Conservation (phyloP, 2,113 vertebrate species). For the Tenrec ecaudatus region DNA sequence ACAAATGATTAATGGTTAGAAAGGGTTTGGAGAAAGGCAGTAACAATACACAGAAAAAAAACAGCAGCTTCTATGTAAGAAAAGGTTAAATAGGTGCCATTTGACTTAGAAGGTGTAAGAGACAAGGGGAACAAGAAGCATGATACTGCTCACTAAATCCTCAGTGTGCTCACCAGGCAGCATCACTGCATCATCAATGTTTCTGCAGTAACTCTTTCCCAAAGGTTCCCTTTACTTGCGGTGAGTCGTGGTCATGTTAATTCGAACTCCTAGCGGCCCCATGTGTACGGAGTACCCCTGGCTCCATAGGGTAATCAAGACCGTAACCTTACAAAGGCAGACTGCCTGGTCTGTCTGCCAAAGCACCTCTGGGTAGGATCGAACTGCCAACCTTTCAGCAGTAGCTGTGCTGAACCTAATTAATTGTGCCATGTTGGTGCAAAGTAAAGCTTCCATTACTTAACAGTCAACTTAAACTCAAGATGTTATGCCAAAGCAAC, state of each 20-base stretch:
- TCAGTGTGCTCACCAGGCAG: background rate
- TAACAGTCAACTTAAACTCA: slow-evolving; percentile 38
- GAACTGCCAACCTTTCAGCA: background rate
- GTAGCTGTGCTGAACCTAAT: background rate
- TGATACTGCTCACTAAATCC: background rate
- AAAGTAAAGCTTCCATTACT: slow-evolving; percentile 23
- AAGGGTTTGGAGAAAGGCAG: background rate
- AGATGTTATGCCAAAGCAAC: slow-evolving; percentile 48
- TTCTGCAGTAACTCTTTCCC: slow-evolving; percentile 29
- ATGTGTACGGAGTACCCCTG: background rate
- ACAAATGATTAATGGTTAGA: background rate
- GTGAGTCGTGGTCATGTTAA: background rate
- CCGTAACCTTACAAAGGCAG: background rate
- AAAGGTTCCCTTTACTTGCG: slow-evolving; percentile 25
- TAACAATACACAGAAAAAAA: too few species aligned
- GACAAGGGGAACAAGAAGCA: slow-evolving; percentile 28
- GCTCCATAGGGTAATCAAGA: background rate
- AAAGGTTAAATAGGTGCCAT: slow-evolving; percentile 26
- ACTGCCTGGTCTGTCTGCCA: background rate
- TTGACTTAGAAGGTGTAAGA: background rate
- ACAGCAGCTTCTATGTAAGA: background rate
- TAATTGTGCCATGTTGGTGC: background rate
- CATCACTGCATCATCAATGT: background rate
- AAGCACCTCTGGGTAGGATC: background rate
- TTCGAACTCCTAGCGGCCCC: background rate